Evolutionary conservation across 2,888 invertebrate genomes (phyloP).

Genomic region (Lepidocyrtoides sp.): DNA sequence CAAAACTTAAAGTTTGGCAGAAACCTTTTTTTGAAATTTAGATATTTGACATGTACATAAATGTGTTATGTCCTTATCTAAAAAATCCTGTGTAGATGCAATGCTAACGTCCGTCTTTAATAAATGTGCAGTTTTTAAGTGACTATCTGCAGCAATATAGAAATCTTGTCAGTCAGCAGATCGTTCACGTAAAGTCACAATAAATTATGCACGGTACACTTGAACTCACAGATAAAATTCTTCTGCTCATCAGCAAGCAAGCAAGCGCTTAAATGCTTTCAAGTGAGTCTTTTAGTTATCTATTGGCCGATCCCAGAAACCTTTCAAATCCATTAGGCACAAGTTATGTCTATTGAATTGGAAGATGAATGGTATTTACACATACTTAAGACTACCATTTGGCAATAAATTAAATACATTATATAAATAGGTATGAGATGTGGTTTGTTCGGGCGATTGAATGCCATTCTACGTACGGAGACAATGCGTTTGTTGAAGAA

Average conservation of each 20-base stretch:
- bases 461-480: background rate
- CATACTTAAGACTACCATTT: background rate
- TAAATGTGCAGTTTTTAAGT: background rate
- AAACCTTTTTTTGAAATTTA: slow-evolving; percentile 2
- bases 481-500: background rate
- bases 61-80: too few relatives aligned
- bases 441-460: background rate
- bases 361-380: background rate
- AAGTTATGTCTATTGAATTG: slow-evolving; percentile 32
- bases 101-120: background rate
- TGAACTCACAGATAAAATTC: slow-evolving; percentile 37
- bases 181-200: slow-evolving; percentile 60
- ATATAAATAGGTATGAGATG: background rate
- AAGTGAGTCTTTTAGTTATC: slow-evolving; percentile 57
- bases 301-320: slow-evolving; percentile 63
- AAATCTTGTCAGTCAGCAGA: slow-evolving; percentile 1
- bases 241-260: slow-evolving; percentile 66
- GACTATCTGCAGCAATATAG: background rate
- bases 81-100: too few relatives aligned
- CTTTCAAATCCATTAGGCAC: slow-evolving; percentile 69
- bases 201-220: slow-evolving; percentile 70
- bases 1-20: slow-evolving; percentile 47
- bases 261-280: slow-evolving; percentile 54
- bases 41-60: too few relatives aligned
- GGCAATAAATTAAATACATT: slow-evolving; percentile 7